Percentiles rank a stretch among this genome's conserved stretches.
These are phyloP conservation scores for Oscheius sp. DNA, from an alignment of 2,888 invertebrate genomes.

Conservation along the genomic window DNA sequence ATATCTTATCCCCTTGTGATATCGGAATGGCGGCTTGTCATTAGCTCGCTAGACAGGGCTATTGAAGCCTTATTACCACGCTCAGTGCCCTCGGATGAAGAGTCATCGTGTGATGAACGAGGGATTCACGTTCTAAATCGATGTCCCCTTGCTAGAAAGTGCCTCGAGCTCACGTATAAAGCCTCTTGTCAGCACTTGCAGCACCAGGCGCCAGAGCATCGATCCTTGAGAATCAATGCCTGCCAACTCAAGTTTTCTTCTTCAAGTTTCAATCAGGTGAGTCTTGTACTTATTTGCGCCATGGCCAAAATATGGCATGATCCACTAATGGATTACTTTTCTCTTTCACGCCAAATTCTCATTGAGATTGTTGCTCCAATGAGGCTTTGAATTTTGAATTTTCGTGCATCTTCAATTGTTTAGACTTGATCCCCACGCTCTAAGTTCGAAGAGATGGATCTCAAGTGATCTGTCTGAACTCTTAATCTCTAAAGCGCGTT, in stretches of 20 bases:
- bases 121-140: constrained; percentile 26
- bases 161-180: constrained; percentile 27
- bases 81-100: constrained; percentile 9
- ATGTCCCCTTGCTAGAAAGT: constrained; percentile 20
- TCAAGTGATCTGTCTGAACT: too few species aligned
- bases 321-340: not conserved
- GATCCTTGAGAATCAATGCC: constrained; percentile 31
- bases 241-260: constrained; percentile 20
- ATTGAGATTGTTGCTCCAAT: constrained; percentile 3
- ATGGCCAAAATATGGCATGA: not conserved
- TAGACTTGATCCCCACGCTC: too few species aligned
- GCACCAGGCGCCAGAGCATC: constrained; percentile 27
- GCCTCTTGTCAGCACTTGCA: constrained; percentile 27
- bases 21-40: too few species aligned
- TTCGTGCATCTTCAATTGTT: too few species aligned
- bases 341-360: not conserved
- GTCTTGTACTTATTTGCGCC: not conserved
- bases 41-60: not conserved
- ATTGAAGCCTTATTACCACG: not conserved
- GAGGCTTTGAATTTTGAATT: too few species aligned
- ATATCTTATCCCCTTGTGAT: too few species aligned
- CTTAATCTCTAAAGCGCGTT: too few species aligned
- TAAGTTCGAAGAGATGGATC: too few species aligned
- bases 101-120: constrained; percentile 14
- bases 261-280: constrained; percentile 28